Percentiles rank a stretch among this genome's conserved stretches.
Conservation (phyloP, 2,113 vertebrate genomes). For the Gallinago media region DNA sequence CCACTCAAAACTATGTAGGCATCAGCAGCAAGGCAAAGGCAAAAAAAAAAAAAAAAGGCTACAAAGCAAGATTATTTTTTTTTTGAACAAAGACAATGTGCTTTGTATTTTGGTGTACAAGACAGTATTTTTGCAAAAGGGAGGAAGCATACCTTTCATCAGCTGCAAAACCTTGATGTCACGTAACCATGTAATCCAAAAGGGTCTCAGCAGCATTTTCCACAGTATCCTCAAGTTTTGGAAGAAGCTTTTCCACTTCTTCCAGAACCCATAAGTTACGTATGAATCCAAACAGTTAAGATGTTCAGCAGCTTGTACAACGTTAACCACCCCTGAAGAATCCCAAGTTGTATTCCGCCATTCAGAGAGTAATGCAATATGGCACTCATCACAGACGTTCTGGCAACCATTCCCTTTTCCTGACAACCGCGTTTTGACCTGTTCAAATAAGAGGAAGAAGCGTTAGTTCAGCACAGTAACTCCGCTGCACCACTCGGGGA, state of each 20-base stretch:
- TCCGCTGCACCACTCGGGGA: fast-evolving
- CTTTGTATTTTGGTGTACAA: neutral
- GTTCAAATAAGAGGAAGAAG: neutral
- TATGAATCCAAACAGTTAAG: neutral
- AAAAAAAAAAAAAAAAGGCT: neutral
- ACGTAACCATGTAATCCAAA: neutral
- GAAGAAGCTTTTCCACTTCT: neutral
- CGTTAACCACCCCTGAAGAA: neutral
- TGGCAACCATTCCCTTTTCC: neutral
- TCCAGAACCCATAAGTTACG: neutral
- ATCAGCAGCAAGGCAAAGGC: neutral
- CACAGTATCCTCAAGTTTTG: neutral
- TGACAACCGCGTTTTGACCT: neutral
- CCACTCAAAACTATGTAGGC: neutral
- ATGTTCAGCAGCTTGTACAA: neutral
- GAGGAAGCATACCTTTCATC: conserved; percentile 17
- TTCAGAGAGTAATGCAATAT: neutral
- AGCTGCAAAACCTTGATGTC: neutral
- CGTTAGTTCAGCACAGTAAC: neutral
- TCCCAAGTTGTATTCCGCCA: conserved; percentile 22
- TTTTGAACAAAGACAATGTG: fast-evolving
- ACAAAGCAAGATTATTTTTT: neutral
- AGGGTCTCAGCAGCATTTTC: neutral
- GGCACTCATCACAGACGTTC: neutral
- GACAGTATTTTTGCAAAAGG: neutral